Evolutionary conservation across 2,113 vertebrate species (phyloP).

Genomic region (Rhinogobius similis): DNA sequence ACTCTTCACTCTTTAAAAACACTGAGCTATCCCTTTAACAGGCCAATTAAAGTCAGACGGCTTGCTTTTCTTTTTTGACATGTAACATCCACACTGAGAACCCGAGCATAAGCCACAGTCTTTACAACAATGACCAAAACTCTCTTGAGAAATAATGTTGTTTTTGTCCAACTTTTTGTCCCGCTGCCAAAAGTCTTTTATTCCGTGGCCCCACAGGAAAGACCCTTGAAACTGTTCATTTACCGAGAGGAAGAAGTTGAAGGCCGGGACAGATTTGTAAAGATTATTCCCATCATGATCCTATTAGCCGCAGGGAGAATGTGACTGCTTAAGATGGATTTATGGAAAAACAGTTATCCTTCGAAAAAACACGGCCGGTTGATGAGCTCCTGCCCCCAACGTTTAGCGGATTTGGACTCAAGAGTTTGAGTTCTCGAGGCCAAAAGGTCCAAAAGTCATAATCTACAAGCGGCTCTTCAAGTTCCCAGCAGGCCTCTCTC

Average conservation of each 20-base stretch:
- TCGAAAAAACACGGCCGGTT: slow-evolving; percentile 60
- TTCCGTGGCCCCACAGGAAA: slow-evolving; percentile 77
- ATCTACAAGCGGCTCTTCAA: slow-evolving; percentile 76
- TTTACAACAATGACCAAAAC: slow-evolving; percentile 29
- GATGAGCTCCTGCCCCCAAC: slow-evolving; percentile 54
- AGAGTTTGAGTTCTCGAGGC: slow-evolving; percentile 75
- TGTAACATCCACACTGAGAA: background rate
- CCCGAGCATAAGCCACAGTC: background rate
- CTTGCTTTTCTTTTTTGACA: background rate
- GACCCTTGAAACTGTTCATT: slow-evolving; percentile 79
- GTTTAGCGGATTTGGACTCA: slow-evolving; percentile 65
- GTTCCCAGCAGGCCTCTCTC: slow-evolving; percentile 69
- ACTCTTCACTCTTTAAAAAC: no score
- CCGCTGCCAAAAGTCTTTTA: slow-evolving; percentile 55
- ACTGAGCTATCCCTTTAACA: background rate
- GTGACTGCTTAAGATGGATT: slow-evolving; percentile 82
- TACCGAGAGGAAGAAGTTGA: slow-evolving; percentile 82
- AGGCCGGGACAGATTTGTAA: slow-evolving; percentile 80
- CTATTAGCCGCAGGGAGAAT: slow-evolving; percentile 81
- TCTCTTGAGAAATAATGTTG: slow-evolving; percentile 62
- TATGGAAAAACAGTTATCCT: slow-evolving; percentile 77
- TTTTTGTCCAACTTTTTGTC: slow-evolving; percentile 68
- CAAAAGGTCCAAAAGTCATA: slow-evolving; percentile 76
- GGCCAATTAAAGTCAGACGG: background rate
- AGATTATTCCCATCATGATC: slow-evolving; percentile 82